Conservation (phyloP, 2,888 invertebrate genomes). For the Blastobasis lacticolella region DNA sequence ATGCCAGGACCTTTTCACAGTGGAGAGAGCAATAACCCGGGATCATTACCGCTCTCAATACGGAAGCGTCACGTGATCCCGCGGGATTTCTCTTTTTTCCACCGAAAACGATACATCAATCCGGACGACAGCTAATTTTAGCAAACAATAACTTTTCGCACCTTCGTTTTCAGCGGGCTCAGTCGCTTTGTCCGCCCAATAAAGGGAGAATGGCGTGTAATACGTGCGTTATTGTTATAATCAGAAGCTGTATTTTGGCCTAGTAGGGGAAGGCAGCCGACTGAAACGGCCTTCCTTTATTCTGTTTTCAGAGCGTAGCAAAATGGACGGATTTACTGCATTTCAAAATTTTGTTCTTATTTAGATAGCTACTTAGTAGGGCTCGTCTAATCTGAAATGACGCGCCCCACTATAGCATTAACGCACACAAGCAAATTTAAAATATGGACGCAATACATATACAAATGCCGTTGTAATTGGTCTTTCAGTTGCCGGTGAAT, state of each 20-base stretch:
- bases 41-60: constrained; percentile 16
- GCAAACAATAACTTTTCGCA: constrained; percentile 53
- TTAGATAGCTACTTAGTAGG: no score
- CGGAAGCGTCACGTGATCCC: constrained; percentile 13
- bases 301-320: no score
- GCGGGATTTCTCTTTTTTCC: constrained; percentile 29
- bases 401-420: no score
- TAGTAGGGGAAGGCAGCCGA: constrained; percentile 1
- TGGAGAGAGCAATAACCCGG: not conserved
- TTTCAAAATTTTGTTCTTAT: no score
- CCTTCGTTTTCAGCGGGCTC: constrained; percentile 25
- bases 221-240: constrained; percentile 19
- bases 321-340: no score
- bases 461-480: no score
- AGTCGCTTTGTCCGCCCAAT: constrained; percentile 28
- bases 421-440: no score
- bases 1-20: no score
- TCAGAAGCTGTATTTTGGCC: constrained; percentile 15
- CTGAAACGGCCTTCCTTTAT: no score
- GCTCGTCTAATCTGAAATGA: no score
- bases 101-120: constrained; percentile 47
- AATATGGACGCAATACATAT: no score
- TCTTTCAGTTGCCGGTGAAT: no score
- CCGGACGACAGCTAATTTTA: constrained; percentile 51
- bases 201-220: constrained; percentile 27